phyloP scores from a whole-genome alignment of 1,140 invertebrate genomes.

The Proctacanthus coquilletti region DNA sequence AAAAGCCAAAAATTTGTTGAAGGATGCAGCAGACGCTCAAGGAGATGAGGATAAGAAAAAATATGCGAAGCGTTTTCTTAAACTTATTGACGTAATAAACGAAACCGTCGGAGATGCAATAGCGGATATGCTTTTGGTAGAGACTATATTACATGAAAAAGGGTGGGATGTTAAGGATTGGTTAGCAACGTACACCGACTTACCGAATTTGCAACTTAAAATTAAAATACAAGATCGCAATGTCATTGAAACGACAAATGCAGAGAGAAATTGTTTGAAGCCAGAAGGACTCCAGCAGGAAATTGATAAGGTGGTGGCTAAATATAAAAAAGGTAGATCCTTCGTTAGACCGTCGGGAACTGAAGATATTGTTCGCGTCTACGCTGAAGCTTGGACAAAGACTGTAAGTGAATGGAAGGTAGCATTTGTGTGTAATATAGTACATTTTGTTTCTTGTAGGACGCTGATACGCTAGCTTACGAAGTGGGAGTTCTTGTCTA shows the following conservation, averaged over 20 bases:
- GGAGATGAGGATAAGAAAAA: slow-evolving; percentile 26
- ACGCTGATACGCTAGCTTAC: slow-evolving; percentile 54
- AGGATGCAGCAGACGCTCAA: slow-evolving; percentile 15
- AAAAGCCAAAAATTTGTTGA: slow-evolving; percentile 33
- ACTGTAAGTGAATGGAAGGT: slow-evolving; percentile 25
- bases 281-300: slow-evolving; percentile 69
- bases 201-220: slow-evolving; percentile 81
- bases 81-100: slow-evolving; percentile 76
- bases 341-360: slow-evolving; percentile 96
- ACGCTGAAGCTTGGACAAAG: slow-evolving; percentile 80
- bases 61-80: slow-evolving; percentile 43
- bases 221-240: slow-evolving; percentile 74
- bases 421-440: not conserved
- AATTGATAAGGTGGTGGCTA: slow-evolving; percentile 56
- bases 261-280: slow-evolving; percentile 60
- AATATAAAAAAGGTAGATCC: slow-evolving; percentile 56
- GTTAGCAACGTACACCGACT: slow-evolving; percentile 52
- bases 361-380: slow-evolving; percentile 90
- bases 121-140: slow-evolving; percentile 87
- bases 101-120: slow-evolving; percentile 95
- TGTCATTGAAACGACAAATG: slow-evolving; percentile 69
- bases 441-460: slow-evolving; percentile 22
- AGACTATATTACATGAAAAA: slow-evolving; percentile 68
- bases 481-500: slow-evolving; percentile 62
- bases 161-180: slow-evolving; percentile 68